Base-by-base conservation (phyloP, 2,888 invertebrate genomes). In the Lasiommata megera region DNA sequence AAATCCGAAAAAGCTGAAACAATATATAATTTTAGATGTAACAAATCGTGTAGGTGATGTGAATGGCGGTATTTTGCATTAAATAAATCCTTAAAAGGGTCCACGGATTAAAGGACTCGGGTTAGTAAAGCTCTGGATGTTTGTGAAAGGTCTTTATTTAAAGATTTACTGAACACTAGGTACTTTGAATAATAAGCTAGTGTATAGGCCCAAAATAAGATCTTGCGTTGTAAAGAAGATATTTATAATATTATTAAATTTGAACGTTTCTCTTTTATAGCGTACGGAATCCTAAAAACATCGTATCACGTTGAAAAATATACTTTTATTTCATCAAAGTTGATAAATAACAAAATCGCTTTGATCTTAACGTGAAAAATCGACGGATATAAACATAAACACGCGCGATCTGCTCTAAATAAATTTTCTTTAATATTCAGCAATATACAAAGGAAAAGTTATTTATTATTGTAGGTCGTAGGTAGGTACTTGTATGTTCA, bases 81-180 rank as follows among this genome's bases (percentile, higher is more conserved):
- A 12, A 43, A 43, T 44, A 29, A 28, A 28, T 44, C 28, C 29
- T 29, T 29, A 44, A 44, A 44, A 44, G 29, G 44, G 44, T 44
- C 14, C 1, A 12, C 12, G 44, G 44, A 44, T 44, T 29, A 44
- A 1, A 44, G 29, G 14, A 29, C 29, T 7, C 9, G 28, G 44
- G 28, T 14, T 9, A 44, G 43, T 23, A 43, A 31, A 9, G 28
- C 29, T 28, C 3, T 41, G n/a, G 28, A 12, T 29, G 14, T 44
- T 44, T 7, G 8, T 9, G 9, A 29, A 14, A 28, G 14, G 28
- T 44, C 5, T 44, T 28, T 44, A 34, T 34, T 11, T 34, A 11
- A 34, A 11, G 9, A 23, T 34, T 9, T 34, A 31, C 31, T 23
- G 23, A 23, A 23, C 23, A 23, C 23, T 23, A n/a, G n/a, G 23